Conservation (phyloP, 2,888 invertebrate species). For the Andrena hattorfiana region DNA sequence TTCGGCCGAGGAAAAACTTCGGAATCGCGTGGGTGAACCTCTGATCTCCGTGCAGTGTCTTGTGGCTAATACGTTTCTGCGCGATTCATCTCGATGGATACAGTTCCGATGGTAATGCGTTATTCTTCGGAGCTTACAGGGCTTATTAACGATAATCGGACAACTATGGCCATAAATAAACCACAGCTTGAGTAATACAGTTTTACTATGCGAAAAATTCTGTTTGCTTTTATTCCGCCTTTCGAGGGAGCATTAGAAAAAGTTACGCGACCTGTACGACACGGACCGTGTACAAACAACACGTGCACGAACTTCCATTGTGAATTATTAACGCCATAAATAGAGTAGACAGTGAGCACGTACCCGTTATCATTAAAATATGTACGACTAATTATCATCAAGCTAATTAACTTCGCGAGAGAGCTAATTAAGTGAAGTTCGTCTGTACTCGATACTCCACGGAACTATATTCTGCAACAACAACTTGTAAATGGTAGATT, state of each 20-base stretch:
- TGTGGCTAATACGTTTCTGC: neutral
- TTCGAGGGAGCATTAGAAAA: neutral
- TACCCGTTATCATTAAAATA: conserved; percentile 6
- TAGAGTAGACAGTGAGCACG: conserved; percentile 4
- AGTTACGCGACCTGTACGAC: neutral
- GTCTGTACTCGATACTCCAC: neutral
- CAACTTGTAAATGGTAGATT: neutral
- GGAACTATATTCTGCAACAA: neutral
- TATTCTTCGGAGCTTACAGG: neutral
- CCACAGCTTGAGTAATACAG: neutral
- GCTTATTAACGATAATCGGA: neutral
- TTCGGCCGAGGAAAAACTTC: neutral
- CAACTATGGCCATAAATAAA: neutral
- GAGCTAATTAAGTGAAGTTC: neutral
- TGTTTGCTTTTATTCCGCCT: neutral
- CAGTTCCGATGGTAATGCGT: neutral
- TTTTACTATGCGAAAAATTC: neutral
- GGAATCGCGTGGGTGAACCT: conserved; percentile 3
- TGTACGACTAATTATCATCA: conserved; percentile 15
- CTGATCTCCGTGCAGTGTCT: neutral
- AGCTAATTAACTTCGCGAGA: conserved; percentile 11
- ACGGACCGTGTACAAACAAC: neutral
- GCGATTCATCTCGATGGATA: neutral
- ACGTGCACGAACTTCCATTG: conserved; percentile 2
- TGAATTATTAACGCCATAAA: conserved; percentile 27